Evolutionary conservation across 2,888 invertebrate genomes (phyloP), one percentile per base, ranked within the genome.

Genomic region (Epicampocera succincta): DNA sequence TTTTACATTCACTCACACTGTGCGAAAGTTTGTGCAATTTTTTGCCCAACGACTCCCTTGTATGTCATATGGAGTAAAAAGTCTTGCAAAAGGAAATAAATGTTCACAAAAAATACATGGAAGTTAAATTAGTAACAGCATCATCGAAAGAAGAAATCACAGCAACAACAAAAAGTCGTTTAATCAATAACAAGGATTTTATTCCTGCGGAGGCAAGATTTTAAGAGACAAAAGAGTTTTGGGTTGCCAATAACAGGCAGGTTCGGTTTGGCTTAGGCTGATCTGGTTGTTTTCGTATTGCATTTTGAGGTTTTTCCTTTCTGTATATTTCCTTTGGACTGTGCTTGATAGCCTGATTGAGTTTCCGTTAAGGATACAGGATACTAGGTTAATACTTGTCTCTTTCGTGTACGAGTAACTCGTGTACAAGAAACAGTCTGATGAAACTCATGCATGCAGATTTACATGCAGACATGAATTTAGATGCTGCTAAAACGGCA

Each of bases 321-420:
- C 29, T 76, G 68, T 61, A 17, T 48, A 29, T 74, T 65, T 80
- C 69, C 65, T 44, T 56, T 50, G 40, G 54, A 29, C 66, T 61
- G 48, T 46, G n/a, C 61, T 50, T 69, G 61, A 74, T 73, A 60
- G 66, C 61, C 44, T 79, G 60, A 63, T 68, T 66, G 75, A 63
- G 69, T 73, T 81, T 81, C 80, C 80, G 72, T 77, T 77, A 48
- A 42, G 76, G 72, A 80, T 80, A 68, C 76, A 76, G 76, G 80
- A 76, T 76, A 68, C 75, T 76, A 40, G 66, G 54, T 48, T 80
- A 77, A 77, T 76, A 56, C 73, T 46, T 56, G 6, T 58, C 13
- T 58, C 44, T 72, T 56, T 33, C 21, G 38, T 38, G 1, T 15
- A 19, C 9, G n/a, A n/a, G n/a, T n/a, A n/a, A n/a, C 33, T 17